These are phyloP conservation scores for Herpetotheres cachinnans DNA, from an alignment of 2,113 vertebrate genomes.

Conservation along the genomic window DNA sequence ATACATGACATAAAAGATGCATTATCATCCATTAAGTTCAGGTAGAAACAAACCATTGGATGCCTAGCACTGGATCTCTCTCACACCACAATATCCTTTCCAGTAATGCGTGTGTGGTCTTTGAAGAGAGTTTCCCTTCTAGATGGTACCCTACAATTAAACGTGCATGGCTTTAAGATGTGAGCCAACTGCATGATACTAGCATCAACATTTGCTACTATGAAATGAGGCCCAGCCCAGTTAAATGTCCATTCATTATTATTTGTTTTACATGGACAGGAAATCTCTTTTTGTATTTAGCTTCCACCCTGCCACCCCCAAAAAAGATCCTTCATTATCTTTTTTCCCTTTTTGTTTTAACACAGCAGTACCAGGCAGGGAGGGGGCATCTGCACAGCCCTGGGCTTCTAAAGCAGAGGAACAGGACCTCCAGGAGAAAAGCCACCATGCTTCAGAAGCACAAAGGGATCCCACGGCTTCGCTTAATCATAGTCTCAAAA, in stretches of 20 bases:
- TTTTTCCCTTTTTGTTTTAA: not conserved
- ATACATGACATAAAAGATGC: constrained; percentile 68
- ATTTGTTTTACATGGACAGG: not conserved
- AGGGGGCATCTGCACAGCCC: not conserved
- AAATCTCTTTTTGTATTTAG: not conserved
- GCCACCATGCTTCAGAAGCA: not conserved
- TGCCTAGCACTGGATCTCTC: constrained; percentile 51
- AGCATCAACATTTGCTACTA: constrained; percentile 35
- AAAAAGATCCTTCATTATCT: not conserved
- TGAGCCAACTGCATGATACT: constrained; percentile 6
- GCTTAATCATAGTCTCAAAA: not conserved
- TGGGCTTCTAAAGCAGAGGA: not conserved
- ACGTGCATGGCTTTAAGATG: not conserved
- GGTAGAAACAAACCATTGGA: constrained; percentile 65
- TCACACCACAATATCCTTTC: constrained; percentile 73
- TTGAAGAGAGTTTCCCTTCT: constrained; percentile 43
- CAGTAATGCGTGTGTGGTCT: constrained; percentile 44
- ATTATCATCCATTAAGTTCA: constrained; percentile 78
- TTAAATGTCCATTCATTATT: constrained; percentile 38
- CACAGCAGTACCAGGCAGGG: not conserved
- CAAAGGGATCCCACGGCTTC: not conserved
- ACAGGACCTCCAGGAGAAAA: not conserved
- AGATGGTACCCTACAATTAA: constrained; percentile 59
- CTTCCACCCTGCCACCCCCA: not conserved
- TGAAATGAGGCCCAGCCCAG: constrained; percentile 14